phyloP scores from a whole-genome alignment of 1,140 invertebrate genomes.

The Proctacanthus coquilletti region DNA sequence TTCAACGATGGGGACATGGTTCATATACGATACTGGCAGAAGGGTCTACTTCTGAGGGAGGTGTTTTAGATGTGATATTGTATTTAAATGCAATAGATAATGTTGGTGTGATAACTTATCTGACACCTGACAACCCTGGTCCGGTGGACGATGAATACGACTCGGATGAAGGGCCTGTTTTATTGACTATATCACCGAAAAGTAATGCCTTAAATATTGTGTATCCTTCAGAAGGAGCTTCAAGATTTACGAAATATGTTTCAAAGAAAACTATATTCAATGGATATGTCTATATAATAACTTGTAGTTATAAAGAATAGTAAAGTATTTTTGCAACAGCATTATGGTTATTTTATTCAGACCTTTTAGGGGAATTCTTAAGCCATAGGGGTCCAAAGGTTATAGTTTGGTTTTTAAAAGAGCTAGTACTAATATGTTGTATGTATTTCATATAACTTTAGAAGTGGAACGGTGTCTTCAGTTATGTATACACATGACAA shows the following conservation, averaged over 20 bases:
- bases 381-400: no score
- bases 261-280: constrained; percentile 23
- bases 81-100: constrained; percentile 35
- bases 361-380: no score
- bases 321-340: background rate
- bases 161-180: constrained; percentile 10
- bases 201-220: constrained; percentile 52
- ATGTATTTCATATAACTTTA: no score
- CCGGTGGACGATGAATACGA: constrained; percentile 26
- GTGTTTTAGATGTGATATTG: constrained; percentile 39
- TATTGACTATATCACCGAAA: constrained; percentile 35
- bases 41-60: constrained; percentile 27
- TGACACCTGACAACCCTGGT: constrained; percentile 30
- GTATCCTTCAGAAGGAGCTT: constrained; percentile 42
- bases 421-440: no score
- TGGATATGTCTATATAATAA: constrained; percentile 25
- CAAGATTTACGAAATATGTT: constrained; percentile 46
- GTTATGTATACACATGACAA: no score
- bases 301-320: constrained; percentile 28
- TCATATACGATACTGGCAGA: constrained; percentile 37
- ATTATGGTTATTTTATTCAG: no score
- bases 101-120: constrained; percentile 34
- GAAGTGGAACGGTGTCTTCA: no score
- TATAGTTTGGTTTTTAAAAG: no score
- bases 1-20: constrained; percentile 50